Conservation (phyloP, 2,113 vertebrate species). For the Gnathonemus echidnorhynchus region DNA sequence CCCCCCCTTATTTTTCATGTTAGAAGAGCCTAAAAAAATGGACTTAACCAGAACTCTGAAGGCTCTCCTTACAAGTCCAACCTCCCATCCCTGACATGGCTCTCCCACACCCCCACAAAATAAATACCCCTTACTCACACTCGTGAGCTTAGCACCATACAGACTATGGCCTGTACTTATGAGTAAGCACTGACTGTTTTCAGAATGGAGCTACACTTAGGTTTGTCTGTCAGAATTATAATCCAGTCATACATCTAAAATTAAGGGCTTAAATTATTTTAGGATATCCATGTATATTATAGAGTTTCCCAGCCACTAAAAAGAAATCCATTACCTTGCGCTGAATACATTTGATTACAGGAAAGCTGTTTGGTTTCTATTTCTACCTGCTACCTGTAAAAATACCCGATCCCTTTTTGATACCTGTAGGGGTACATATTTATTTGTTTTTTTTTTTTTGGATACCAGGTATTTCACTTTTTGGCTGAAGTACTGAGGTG, state of each 20-base stretch:
- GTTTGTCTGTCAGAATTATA: neutral
- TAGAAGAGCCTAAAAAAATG: neutral
- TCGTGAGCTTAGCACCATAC: neutral
- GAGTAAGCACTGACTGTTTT: neutral
- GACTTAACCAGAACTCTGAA: neutral
- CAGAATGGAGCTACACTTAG: neutral
- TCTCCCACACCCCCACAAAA: neutral
- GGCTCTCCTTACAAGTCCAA: neutral
- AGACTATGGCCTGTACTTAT: neutral
- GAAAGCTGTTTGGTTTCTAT: neutral
- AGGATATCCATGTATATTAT: neutral
- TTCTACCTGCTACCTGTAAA: neutral
- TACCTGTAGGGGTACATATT: neutral
- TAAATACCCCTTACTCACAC: neutral
- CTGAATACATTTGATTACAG: neutral
- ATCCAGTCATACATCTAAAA: neutral
- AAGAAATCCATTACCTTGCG: neutral
- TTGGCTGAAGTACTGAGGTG: neutral
- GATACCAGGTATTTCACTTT: neutral
- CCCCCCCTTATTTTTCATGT: neutral
- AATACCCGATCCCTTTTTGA: neutral
- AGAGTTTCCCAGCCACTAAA: neutral
- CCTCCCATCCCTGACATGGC: neutral
- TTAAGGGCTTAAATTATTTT: conserved; percentile 18
- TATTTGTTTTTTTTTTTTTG: neutral